Conservation (phyloP, 2,888 invertebrate genomes). For the Metacarcinus magister region DNA sequence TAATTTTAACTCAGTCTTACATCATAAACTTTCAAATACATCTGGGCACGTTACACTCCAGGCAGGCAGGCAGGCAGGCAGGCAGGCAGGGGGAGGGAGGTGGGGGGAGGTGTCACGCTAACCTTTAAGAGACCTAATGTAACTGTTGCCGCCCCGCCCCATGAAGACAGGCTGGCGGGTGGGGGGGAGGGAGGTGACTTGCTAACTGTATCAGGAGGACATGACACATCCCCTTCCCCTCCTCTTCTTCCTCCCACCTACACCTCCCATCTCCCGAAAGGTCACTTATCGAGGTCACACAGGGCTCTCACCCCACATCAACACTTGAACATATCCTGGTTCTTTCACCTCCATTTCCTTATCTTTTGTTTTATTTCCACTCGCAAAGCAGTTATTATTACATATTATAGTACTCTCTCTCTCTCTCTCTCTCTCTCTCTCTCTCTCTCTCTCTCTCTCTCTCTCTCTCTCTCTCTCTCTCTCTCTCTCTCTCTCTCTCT, state of each 20-base stretch:
- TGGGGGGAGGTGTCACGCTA: not conserved
- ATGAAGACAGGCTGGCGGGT: not conserved
- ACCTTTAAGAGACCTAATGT: not conserved
- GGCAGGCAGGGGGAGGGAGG: not conserved
- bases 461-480: conserved; percentile 47
- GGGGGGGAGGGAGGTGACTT: not conserved
- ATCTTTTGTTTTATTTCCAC: too few species aligned
- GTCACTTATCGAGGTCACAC: not conserved
- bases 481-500: not conserved
- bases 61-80: not conserved
- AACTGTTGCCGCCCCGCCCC: not conserved
- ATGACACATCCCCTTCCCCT: conserved; percentile 8
- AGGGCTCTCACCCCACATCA: not conserved
- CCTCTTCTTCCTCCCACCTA: not conserved
- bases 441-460: conserved; percentile 31
- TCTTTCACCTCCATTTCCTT: not conserved
- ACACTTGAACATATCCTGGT: not conserved
- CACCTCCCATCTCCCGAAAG: not conserved
- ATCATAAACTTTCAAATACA: not conserved
- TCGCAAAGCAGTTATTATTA: too few species aligned
- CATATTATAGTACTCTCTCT: not conserved
- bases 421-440: not conserved
- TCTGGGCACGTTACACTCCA: not conserved
- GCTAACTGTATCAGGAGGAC: not conserved
- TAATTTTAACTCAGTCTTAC: not conserved